Evolutionary conservation across 2,797 vertebrate genomes (phyloP), one percentile per base, ranked within the genome.

Genomic region (Phrynocephalus forsythii): DNA sequence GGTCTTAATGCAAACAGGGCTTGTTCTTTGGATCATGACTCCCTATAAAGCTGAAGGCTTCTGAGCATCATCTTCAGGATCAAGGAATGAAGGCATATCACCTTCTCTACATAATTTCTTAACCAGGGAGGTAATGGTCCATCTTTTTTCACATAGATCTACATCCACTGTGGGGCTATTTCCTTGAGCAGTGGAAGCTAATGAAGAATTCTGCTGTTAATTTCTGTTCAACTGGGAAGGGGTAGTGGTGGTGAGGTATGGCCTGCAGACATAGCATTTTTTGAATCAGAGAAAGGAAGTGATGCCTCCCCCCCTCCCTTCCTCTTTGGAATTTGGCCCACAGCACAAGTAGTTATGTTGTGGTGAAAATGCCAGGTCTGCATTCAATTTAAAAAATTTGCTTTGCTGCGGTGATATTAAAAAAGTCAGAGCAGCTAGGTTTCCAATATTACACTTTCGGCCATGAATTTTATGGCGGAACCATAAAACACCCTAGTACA

Each of bases 341-440:
- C 71, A 63, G 87, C 56, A n/a, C 68, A 63, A 87, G 85, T 77
- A 48, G 66, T 78, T 84, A 67, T 44, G 4, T 81, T 85, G 52
- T 87, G 52, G 92, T 89, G 82, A 87, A 79, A 88, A 16, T 75
- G 67, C 87, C n/a, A 84, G 88, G 78, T n/a, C 60, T 0, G 0
- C 44, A 2, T 76, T 87, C 87, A 77, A 28, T 79, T 92, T 92
- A 91, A 91, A 86, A 28, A 50, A 4, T 28, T 93, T 79, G 24
- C 77, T 82, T 87, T 84, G 2, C 86, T 83, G 10, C 11, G 44
- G 87, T 72, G 82, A 33, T 38, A 11, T 75, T 88, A 48, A 90
- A 92, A 50, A 66, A 48, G 38, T 60, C 78, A 50, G 24, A 20
- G 52, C 16, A 60, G 75, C 76, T 86, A 80, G 28, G 60, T 88